Percentiles rank a stretch among this genome's conserved stretches.
Evolutionary conservation across 35 echinoderm and acorn worm genomes (phyloP).

Genomic region (Heliocidaris erythrogramma): DNA sequence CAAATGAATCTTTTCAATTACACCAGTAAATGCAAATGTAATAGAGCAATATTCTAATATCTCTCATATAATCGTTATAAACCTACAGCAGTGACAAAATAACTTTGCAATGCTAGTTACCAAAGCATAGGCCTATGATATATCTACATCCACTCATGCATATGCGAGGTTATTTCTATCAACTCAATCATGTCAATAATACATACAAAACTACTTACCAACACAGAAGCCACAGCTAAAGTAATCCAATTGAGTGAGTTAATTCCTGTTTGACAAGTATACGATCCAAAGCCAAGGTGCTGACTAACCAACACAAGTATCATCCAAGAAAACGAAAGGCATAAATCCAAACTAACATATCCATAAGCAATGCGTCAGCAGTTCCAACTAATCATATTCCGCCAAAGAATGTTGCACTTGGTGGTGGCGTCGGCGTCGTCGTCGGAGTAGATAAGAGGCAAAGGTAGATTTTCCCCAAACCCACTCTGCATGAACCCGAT

Average conservation of each 20-base stretch:
- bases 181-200: background rate
- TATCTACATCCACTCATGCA: too few relatives aligned
- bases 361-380: background rate
- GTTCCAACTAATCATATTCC: background rate
- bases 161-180: too few relatives aligned
- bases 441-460: background rate
- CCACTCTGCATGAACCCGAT: background rate
- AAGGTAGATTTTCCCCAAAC: background rate
- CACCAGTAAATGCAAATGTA: too few relatives aligned
- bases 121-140: too few relatives aligned
- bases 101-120: too few relatives aligned
- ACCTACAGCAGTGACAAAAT: too few relatives aligned
- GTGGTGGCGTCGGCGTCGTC: background rate
- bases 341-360: slow-evolving; percentile 13
- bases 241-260: background rate
- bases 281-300: background rate
- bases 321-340: background rate
- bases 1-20: too few relatives aligned
- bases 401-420: background rate
- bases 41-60: too few relatives aligned
- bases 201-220: background rate
- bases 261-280: slow-evolving; percentile 15
- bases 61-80: too few relatives aligned
- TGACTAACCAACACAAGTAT: background rate
- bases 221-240: background rate